Base-by-base conservation (phyloP, 1,140 invertebrate species). In the Cyclina sinensis region DNA sequence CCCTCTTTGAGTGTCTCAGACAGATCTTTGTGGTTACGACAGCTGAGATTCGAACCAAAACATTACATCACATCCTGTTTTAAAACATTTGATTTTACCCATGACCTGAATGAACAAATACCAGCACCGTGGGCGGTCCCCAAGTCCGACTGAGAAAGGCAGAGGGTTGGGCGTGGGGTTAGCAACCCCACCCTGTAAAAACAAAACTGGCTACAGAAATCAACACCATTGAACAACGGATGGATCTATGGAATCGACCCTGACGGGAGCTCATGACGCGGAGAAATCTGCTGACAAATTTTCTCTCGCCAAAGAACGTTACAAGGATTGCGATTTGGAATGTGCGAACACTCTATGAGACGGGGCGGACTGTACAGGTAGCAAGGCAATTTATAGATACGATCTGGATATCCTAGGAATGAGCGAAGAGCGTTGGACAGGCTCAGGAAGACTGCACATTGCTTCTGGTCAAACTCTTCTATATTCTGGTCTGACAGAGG, bases 401-500 rank as follows among this genome's bases (percentile, higher is more conserved):
- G 3, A 59, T 4, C 5, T 59, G 24, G 43, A 54, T 3, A 74
- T 74, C 16, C 68, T 82, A 24, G 79, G 70, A 57, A 74, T 84
- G 43, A 83, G 85, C 65, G 85, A 90, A 70, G 65, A 74, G 39
- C 70, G 81, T 62, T 81, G 51, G 82, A 48, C 46, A 51, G 12
- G n/a, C 2, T 24, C 81, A n/a, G 86, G 74, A 46, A 65, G 73
- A 62, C 48, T 18, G 21, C 18, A 32, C 35, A 2, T 65, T 68
- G n/a, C 39, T 24, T 86, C 78, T 24, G 82, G 51, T 54, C 62
- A 90, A 46, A 43, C 70, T 18, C 21, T 90, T 43, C 62, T 89
- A 51, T 84, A 78, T 73, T 89, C 87, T 12, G 84, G 90, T 2
- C 88, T 46, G n/a, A 35, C 65, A 74, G 81, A 92, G 18, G 68